Percentiles rank a stretch among this genome's conserved stretches.
These are phyloP conservation scores for Ceratosolen fusciceps DNA, from an alignment of 1,140 invertebrate genomes.

Conservation along the genomic window DNA sequence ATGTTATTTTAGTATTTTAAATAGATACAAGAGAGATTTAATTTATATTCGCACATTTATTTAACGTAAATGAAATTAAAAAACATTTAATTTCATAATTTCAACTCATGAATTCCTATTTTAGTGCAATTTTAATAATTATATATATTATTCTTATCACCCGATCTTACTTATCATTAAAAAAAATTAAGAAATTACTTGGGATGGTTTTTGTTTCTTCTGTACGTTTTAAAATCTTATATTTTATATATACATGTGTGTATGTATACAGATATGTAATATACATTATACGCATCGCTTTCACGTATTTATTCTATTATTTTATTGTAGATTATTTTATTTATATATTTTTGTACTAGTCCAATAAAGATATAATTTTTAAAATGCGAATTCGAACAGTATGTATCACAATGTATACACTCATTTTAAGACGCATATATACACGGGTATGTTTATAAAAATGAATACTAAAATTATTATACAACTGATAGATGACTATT, in stretches of 20 bases:
- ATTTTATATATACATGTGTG: not conserved
- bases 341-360: slow-evolving; percentile 33
- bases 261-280: not conserved
- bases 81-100: too few species aligned
- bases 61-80: not conserved
- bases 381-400: not conserved
- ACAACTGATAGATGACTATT: not conserved
- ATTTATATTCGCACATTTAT: not conserved
- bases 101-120: too few species aligned
- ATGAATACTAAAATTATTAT: not conserved
- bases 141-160: too few species aligned
- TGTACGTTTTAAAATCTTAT: not conserved
- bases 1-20: too few species aligned
- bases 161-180: too few species aligned
- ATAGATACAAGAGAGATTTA: too few species aligned
- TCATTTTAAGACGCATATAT: not conserved
- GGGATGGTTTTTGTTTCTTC: too few species aligned
- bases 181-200: too few species aligned
- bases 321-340: slow-evolving; percentile 5
- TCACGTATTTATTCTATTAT: slow-evolving; percentile 7
- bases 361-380: slow-evolving; percentile 20
- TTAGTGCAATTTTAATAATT: too few species aligned
- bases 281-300: not conserved
- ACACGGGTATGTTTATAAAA: not conserved
- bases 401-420: not conserved